Conservation (phyloP, 2,888 invertebrate genomes). For the Emmelina monodactyla region DNA sequence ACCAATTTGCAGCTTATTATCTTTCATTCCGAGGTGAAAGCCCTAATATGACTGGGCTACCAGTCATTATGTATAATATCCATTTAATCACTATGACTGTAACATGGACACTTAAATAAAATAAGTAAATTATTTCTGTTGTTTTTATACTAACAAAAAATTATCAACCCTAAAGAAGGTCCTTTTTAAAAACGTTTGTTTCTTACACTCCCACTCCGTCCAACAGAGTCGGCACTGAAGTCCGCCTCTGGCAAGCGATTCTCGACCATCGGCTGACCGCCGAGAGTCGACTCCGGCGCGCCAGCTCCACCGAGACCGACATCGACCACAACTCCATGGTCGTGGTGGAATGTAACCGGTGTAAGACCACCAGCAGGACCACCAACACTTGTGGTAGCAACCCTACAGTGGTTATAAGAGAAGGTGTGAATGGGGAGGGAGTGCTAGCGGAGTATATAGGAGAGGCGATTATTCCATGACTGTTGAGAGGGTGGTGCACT, state of each 20-base stretch:
- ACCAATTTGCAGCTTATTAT: no score
- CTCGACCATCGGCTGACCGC: conserved; percentile 61
- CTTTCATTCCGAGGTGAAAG: no score
- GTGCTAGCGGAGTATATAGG: conserved; percentile 33
- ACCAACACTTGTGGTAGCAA: conserved; percentile 30
- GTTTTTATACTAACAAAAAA: no score
- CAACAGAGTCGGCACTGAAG: conserved; percentile 79
- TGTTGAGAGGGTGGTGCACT: conserved; percentile 61
- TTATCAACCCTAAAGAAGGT: no score
- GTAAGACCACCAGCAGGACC: conserved; percentile 30
- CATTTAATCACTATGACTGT: no score
- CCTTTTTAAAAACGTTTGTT: not conserved
- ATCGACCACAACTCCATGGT: conserved; percentile 54
- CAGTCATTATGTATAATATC: no score
- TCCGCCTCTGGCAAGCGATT: conserved; percentile 86
- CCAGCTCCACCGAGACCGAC: conserved; percentile 53
- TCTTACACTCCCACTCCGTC: not conserved
- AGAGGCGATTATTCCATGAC: conserved; percentile 49
- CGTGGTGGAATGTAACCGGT: conserved; percentile 48
- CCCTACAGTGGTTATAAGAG: conserved; percentile 39
- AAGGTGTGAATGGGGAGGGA: conserved; percentile 32
- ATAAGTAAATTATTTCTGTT: no score
- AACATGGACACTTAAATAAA: no score
- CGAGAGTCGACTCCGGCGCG: conserved; percentile 31
- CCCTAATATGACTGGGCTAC: no score